Evolutionary conservation across 2,888 invertebrate species (phyloP).

Genomic region (Pammene fasciana): DNA sequence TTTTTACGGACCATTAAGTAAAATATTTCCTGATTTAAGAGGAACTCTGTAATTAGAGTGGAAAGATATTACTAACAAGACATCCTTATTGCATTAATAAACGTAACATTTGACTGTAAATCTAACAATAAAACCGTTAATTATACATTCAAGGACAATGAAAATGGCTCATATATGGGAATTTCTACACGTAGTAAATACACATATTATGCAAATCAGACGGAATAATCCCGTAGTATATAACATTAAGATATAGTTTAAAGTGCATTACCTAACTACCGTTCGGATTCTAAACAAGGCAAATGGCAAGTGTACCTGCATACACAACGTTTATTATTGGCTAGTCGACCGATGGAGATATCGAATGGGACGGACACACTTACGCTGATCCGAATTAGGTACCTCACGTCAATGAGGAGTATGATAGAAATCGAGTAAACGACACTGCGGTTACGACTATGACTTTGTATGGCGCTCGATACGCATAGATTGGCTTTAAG

Average conservation of each 20-base stretch:
- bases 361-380: slow-evolving; percentile 57
- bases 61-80: background rate
- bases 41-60: background rate
- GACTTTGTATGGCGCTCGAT: slow-evolving; percentile 41
- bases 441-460: slow-evolving; percentile 52
- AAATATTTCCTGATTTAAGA: slow-evolving; percentile 11
- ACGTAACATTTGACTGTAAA: slow-evolving; percentile 6
- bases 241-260: slow-evolving; percentile 23
- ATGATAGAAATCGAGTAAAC: slow-evolving; percentile 56
- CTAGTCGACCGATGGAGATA: slow-evolving; percentile 53
- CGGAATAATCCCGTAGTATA: slow-evolving; percentile 4
- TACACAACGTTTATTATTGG: slow-evolving; percentile 58
- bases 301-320: slow-evolving; percentile 43
- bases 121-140: slow-evolving; percentile 7
- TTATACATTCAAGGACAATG: background rate
- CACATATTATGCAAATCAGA: slow-evolving; percentile 4
- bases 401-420: slow-evolving; percentile 55
- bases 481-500: slow-evolving; percentile 10
- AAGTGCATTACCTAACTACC: slow-evolving; percentile 32
- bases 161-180: no score
- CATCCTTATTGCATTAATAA: slow-evolving; percentile 15
- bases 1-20: background rate
- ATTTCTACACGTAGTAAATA: no score
- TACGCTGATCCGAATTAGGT: slow-evolving; percentile 58
- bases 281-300: slow-evolving; percentile 32